Evolutionary conservation across 2,797 vertebrate species (phyloP), one percentile per base, ranked within the genome.

Genomic region (Amblyopsis hoosieri): DNA sequence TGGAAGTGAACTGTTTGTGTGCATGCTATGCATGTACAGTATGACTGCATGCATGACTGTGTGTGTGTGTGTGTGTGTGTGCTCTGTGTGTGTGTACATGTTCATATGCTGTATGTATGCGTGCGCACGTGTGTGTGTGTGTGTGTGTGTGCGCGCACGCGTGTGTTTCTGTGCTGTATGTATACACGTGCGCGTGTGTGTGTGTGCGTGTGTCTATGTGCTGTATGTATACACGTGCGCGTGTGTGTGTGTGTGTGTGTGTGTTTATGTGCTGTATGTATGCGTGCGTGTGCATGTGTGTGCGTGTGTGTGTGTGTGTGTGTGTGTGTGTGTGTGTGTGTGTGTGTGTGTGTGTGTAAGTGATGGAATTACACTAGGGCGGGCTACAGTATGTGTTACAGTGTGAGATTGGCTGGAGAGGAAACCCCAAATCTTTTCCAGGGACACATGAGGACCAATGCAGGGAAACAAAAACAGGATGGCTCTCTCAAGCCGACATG

Each of bases 391-490:
- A 23, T 2, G 57, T 8, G 42, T 45, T 11, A 8, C 4, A 33
- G 56, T 60, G 48, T 3, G 31, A 13, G n/a, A 46, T 15, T 45
- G 8, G 31, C 19, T 57, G 45, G 12, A 15, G 74, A 87, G 87
- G 84, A 88, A 88, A 80, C 74, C 74, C 80, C 71, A 59, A 76
- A 19, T 62, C 63, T 80, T 80, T 83, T 72, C 74, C 77, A 76
- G 78, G 66, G 74, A 85, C 67, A 66, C 70, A 62, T 58, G 73
- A 71, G 77, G 72, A 74, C 70, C 76, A 83, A 83, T 80, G 48
- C 71, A 74, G 67, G 72, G 80, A 87, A 88, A 90, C 86, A 89
- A 88, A 85, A 88, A 90, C 90, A 90, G 89, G 89, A 90, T 85
- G 84, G 46, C 64, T 81, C 64, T 81, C 65, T 74, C 55, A 23